A percentile compares a stretch with the other conserved stretches of the same genome.
phyloP scores from a whole-genome alignment of 2,888 invertebrate species.

The Drosophila koepferae region DNA sequence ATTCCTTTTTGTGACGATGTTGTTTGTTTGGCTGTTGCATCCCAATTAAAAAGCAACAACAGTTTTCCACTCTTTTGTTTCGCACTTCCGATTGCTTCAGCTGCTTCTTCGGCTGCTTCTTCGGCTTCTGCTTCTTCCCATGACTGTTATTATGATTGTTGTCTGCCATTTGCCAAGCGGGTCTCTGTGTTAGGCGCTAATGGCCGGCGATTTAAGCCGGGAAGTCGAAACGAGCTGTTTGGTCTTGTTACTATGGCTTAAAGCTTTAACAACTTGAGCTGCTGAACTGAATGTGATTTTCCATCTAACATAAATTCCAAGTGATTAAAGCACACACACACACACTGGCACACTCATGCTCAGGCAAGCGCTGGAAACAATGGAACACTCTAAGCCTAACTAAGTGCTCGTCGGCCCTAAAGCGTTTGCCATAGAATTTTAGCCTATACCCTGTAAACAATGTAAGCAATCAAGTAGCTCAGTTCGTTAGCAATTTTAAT shows the following conservation, averaged over 20 bases:
- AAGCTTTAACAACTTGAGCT: conserved; percentile 20
- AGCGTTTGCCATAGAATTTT: conserved; percentile 21
- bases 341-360: conserved; percentile 1
- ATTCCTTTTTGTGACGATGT: conserved; percentile 3
- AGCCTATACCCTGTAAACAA: conserved; percentile 37
- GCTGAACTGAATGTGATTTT: conserved; percentile 23
- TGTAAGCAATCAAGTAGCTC: background rate
- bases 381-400: conserved; percentile 60
- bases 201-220: conserved; percentile 34
- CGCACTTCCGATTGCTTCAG: background rate
- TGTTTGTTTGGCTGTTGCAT: conserved; percentile 7
- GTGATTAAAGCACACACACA: conserved; percentile 33
- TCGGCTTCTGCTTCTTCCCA: background rate
- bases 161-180: conserved; percentile 16
- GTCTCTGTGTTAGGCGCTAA: conserved; percentile 40
- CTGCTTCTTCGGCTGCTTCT: background rate
- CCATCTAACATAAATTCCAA: conserved; percentile 35
- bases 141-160: conserved; percentile 14
- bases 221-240: conserved; percentile 27
- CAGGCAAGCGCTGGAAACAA: conserved; percentile 46
- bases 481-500: background rate
- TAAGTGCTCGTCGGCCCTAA: conserved; percentile 47
- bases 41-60: conserved; percentile 53
- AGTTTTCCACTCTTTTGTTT: conserved; percentile 28
- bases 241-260: conserved; percentile 14